These are phyloP conservation scores for Phymastichus coffea DNA, from an alignment of 1,140 invertebrate species.

Conservation along the genomic window DNA sequence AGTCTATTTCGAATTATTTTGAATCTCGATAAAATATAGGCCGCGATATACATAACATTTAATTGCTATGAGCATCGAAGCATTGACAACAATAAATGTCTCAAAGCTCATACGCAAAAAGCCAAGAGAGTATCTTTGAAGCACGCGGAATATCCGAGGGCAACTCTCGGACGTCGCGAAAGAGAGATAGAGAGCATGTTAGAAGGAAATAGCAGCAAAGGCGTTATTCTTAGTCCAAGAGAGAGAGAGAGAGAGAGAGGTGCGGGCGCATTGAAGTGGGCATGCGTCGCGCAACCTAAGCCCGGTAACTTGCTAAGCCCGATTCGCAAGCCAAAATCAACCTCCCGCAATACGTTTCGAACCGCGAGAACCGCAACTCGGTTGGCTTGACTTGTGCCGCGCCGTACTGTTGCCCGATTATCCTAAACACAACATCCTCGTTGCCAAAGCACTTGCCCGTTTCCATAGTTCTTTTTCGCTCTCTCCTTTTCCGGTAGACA, in stretches of 20 bases:
- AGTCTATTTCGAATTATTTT: too few relatives aligned
- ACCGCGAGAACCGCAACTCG: slow-evolving; percentile 49
- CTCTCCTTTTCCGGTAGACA: too few relatives aligned
- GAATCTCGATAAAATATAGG: too few relatives aligned
- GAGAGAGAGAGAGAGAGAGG: not conserved
- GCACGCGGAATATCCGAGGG: slow-evolving; percentile 21
- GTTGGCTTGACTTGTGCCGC: slow-evolving; percentile 52
- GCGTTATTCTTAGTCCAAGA: too few relatives aligned
- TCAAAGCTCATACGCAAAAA: slow-evolving; percentile 12
- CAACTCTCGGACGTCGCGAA: not conserved
- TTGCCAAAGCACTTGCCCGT: too few relatives aligned
- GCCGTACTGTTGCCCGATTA: slow-evolving; percentile 45
- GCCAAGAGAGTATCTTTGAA: not conserved
- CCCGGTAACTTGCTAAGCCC: too few relatives aligned
- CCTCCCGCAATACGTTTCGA: slow-evolving; percentile 51
- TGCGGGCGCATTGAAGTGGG: slow-evolving; percentile 35
- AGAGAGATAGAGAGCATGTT: not conserved
- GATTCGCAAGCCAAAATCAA: slow-evolving; percentile 1
- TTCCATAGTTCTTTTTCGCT: too few relatives aligned
- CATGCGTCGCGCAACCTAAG: slow-evolving; percentile 52
- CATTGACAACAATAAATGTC: not conserved
- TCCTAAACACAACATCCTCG: too few relatives aligned
- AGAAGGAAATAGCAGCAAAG: not conserved
- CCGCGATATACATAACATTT: too few relatives aligned
- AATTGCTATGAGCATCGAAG: too few relatives aligned